Base-by-base conservation (phyloP, 2,888 invertebrate species). In the Merodon equestris region DNA sequence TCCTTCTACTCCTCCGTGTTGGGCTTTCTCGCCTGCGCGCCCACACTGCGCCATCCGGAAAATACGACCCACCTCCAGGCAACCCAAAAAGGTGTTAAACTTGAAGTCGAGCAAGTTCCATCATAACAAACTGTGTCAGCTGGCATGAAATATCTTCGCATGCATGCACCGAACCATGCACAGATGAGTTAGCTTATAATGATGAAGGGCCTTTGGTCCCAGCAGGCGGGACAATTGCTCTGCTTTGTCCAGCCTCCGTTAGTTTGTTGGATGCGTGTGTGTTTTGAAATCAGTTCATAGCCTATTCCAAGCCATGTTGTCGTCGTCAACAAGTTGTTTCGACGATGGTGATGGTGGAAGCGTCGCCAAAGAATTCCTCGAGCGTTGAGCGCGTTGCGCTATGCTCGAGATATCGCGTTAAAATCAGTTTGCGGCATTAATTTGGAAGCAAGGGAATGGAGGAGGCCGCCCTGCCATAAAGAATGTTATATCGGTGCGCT, bases 211-310 rank as follows among this genome's bases (percentile, higher is more conserved):
- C 77, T 38, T 56, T 63, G 77, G 77, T 72, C 50, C 53, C 67
- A 72, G 77, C 77, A 77, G 77, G 77, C 73, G 67, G 77, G 73
- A 77, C 73, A 77, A 77, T 77, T 77, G 72, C 58, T 42, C 40
- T 19, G 42, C 75, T 66, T 40, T 27, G 50, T 18, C 48, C 66
- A 12, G 17, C 58, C 57, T 34, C 42, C 36, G 19, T 38, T 12
- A 15, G 15, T 64, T 14, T 14, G 38, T n/a, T 40, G 5, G 40
- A 40, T 40, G 40, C 40, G 17, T 53, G 57, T 48, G 17, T 54
- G 60, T 57, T 54, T 42, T 68, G 67, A 66, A 42, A 61, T 73
- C 63, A 66, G 71, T 72, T 61, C 38, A 66, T 60, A n/a, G n/a
- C n/a, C n/a, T n/a, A n/a, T 76, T 60, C 66, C 60, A 58, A 51